These are phyloP conservation scores for Pollenia labialis DNA, from an alignment of 2,888 invertebrate genomes.

Conservation along the genomic window DNA sequence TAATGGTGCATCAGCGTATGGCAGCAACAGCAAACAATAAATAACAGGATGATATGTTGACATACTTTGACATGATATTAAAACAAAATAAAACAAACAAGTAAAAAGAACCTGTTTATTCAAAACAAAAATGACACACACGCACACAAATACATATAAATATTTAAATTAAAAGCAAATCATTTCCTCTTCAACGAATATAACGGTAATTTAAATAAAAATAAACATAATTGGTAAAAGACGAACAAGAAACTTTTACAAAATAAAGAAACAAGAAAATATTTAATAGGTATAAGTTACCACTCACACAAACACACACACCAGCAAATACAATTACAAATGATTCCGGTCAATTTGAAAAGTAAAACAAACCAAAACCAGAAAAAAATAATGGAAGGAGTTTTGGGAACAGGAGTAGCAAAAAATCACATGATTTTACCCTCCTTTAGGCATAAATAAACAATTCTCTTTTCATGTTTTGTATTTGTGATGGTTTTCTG, in stretches of 20 bases:
- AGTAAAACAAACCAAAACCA: slow-evolving; percentile 67
- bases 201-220: slow-evolving; percentile 72
- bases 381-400: slow-evolving; percentile 16
- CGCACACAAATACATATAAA: neutral
- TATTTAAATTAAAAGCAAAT: slow-evolving; percentile 71
- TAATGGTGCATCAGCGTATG: neutral
- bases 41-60: slow-evolving; percentile 69
- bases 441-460: slow-evolving; percentile 70
- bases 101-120: slow-evolving; percentile 51
- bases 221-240: slow-evolving; percentile 63
- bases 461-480: slow-evolving; percentile 62
- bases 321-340: slow-evolving; percentile 71
- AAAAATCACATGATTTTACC: slow-evolving; percentile 28
- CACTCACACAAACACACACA: slow-evolving; percentile 5
- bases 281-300: neutral
- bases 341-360: slow-evolving; percentile 80
- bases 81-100: slow-evolving; percentile 62
- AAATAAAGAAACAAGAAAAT: slow-evolving; percentile 14
- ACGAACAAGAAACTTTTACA: slow-evolving; percentile 22
- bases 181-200: slow-evolving; percentile 74
- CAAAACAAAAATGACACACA: slow-evolving; percentile 30
- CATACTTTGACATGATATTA: slow-evolving; percentile 73
- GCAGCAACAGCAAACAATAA: neutral
- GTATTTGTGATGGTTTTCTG: neutral
- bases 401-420: neutral